A percentile compares a stretch with the other conserved stretches of the same genome.
phyloP scores from a whole-genome alignment of 2,113 vertebrate genomes.

The Corythaixoides concolor region DNA sequence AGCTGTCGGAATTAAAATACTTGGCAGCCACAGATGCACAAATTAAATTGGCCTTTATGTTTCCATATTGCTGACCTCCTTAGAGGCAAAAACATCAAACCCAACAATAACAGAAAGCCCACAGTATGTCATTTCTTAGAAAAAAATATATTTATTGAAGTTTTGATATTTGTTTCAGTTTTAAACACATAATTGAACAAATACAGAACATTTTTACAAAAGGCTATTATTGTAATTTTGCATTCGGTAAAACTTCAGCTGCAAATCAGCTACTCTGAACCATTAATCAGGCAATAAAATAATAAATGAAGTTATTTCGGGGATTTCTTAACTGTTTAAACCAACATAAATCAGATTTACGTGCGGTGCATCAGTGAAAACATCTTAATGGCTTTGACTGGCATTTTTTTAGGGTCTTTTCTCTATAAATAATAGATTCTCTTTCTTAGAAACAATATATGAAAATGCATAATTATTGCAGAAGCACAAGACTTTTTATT shows the following conservation, averaged over 20 bases:
- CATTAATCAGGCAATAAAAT: conserved; percentile 75
- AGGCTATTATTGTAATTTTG: conserved; percentile 72
- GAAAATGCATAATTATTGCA: conserved; percentile 38
- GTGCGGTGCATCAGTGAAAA: conserved; percentile 43
- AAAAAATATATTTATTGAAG: conserved; percentile 79
- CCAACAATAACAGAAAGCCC: conserved; percentile 82
- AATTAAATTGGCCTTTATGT: conserved; percentile 99
- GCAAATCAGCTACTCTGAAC: conserved; percentile 47
- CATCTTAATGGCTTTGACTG: conserved; percentile 18
- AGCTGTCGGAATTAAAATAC: conserved; percentile 99
- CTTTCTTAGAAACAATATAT: background rate
- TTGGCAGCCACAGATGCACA: conserved; percentile 98
- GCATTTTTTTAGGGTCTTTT: conserved; percentile 21
- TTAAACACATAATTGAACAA: conserved; percentile 73
- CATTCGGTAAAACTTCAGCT: conserved; percentile 56
- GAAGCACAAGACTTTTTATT: background rate
- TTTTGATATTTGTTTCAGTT: conserved; percentile 74
- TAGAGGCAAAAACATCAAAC: conserved; percentile 88
- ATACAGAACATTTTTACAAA: conserved; percentile 52
- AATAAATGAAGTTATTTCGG: conserved; percentile 68
- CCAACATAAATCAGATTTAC: conserved; percentile 80
- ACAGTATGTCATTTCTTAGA: conserved; percentile 76
- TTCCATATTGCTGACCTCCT: conserved; percentile 99
- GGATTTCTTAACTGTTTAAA: conserved; percentile 81
- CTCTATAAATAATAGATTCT: background rate